Base-by-base conservation (phyloP, 2,888 invertebrate genomes). In the Coelinius sp. region DNA sequence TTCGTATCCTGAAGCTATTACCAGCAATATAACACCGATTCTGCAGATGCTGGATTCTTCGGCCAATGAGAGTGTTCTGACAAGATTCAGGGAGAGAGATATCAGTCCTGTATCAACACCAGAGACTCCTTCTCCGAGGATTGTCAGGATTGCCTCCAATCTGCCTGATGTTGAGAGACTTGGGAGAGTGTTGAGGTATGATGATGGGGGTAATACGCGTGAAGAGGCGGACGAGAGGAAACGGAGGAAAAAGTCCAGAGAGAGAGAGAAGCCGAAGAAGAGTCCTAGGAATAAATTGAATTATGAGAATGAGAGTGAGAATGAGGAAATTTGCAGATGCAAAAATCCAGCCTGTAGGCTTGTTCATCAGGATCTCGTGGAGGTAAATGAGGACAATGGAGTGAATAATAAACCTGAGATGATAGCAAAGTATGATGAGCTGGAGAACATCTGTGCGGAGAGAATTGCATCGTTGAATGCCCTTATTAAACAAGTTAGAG, bases 401-500 rank as follows among this genome's bases (percentile, higher is more conserved):
- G 38, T 78, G 20, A 72, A 78, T 6, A 72, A 78, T 6, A 78
- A 82, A 75, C 81, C 85, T 0, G 81, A 84, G 25, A 80, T 83
- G 12, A 62, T 85, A 7, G 80, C 82, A 63, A 89, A 89, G 53
- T 91, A 90, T 71, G 88, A 90, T 0, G 86, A 90, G 75, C 86
- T 91, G 12, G 90, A 91, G 0, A 90, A 89, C 53, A 89, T 88
- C 53, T 91, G 90, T 68, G 89, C 89, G 0, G 89, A 91, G 74
- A 88, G 91, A 72, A 92, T 92, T 56, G 89, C 89, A 1, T 89
- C 90, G 71, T 81, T 92, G 5, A 89, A 90, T 0, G 89, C 89
- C 8, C 88, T 91, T 79, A 91, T 92, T 12, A 88, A 89, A n/a
- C 89, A 90, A 80, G 89, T 92, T 5, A 88, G 92, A n/a, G 86